phyloP scores from a whole-genome alignment of 2,888 invertebrate genomes.

The Tiliacea citrago region DNA sequence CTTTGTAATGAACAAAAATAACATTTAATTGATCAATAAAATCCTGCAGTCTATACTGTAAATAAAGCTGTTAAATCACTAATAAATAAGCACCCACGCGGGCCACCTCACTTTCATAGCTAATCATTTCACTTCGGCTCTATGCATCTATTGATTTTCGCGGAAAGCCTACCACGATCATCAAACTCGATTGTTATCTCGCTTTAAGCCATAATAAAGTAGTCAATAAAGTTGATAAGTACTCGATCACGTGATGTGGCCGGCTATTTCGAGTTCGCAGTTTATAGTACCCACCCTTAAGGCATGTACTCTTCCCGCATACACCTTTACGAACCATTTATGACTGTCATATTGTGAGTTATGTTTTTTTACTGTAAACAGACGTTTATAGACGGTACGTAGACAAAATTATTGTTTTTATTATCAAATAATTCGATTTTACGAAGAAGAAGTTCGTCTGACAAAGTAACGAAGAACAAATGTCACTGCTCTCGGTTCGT shows the following conservation, averaged over 20 bases:
- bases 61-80: constrained; percentile 34
- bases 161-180: constrained; percentile 49
- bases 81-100: constrained; percentile 38
- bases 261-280: constrained; percentile 51
- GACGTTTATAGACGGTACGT: constrained; percentile 66
- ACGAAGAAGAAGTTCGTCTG: constrained; percentile 6
- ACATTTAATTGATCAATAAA: constrained; percentile 26
- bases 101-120: constrained; percentile 24
- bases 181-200: constrained; percentile 62
- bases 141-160: constrained; percentile 60
- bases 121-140: constrained; percentile 38
- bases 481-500: constrained; percentile 11
- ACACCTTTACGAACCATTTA: constrained; percentile 73
- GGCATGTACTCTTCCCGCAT: not conserved
- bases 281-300: constrained; percentile 44
- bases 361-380: constrained; percentile 65
- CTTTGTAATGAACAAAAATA: constrained; percentile 26
- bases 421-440: constrained; percentile 61
- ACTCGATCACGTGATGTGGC: constrained; percentile 46
- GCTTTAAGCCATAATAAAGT: constrained; percentile 49
- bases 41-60: constrained; percentile 11
- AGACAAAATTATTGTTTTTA: constrained; percentile 65
- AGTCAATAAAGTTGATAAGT: constrained; percentile 54
- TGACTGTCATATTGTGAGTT: constrained; percentile 70
- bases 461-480: constrained; percentile 11